Evolutionary conservation across 2,888 invertebrate species (phyloP).

Genomic region (Agriotes lineatus): DNA sequence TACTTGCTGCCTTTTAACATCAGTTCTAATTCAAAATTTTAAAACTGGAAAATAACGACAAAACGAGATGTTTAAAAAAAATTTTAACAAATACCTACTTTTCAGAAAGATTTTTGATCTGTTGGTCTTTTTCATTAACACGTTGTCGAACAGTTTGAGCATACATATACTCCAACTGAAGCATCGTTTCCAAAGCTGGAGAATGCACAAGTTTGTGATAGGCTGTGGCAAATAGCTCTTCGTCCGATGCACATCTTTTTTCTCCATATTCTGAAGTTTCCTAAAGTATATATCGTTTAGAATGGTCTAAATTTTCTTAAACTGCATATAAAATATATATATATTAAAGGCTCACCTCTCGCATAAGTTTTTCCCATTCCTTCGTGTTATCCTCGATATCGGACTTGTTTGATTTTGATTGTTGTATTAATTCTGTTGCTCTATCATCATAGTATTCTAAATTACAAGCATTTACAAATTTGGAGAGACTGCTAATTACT

Average conservation of each 20-base stretch:
- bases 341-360: no score
- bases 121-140: conserved; percentile 78
- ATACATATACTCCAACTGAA: conserved; percentile 89
- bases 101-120: conserved; percentile 77
- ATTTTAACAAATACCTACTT: conserved; percentile 63
- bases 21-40: no score
- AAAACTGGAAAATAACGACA: no score
- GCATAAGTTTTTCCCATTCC: conserved; percentile 84
- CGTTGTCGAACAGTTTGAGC: conserved; percentile 84
- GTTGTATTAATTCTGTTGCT: conserved; percentile 73
- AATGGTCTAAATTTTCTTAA: no score
- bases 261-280: conserved; percentile 89
- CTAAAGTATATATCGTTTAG: no score
- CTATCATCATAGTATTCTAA: conserved; percentile 76
- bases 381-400: conserved; percentile 83
- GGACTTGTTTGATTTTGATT: conserved; percentile 73
- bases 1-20: no score
- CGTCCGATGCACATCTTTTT: conserved; percentile 84
- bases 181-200: conserved; percentile 84
- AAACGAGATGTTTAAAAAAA: background rate
- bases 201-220: conserved; percentile 79
- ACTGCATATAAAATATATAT: no score
- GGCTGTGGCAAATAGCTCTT: conserved; percentile 87
- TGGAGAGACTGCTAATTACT: conserved; percentile 8
- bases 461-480: conserved; percentile 77